phyloP scores from a whole-genome alignment of 2,797 vertebrate species.

The Myripristis jacobus region DNA sequence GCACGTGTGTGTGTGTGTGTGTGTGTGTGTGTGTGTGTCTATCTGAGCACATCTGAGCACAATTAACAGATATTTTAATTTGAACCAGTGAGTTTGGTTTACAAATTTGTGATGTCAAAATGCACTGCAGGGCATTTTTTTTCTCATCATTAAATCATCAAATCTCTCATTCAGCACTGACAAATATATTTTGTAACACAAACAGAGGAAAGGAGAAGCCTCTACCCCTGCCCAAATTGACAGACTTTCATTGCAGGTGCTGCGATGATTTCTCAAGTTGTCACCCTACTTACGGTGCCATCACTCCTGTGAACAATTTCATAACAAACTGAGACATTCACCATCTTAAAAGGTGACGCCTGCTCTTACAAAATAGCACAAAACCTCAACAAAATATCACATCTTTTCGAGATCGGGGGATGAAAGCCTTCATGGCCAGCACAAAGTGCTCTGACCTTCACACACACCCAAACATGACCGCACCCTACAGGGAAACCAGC shows the following conservation, averaged over 20 bases:
- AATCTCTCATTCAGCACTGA: no score
- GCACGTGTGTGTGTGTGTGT: no score
- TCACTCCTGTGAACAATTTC: background rate
- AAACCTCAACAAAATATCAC: no score
- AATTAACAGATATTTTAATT: no score
- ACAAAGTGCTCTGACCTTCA: conserved; percentile 11
- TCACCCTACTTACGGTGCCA: background rate
- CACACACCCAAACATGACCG: background rate
- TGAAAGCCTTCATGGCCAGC: background rate
- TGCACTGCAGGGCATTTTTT: no score
- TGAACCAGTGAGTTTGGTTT: no score
- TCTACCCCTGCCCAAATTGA: background rate
- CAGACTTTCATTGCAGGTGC: background rate
- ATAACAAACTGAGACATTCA: background rate
- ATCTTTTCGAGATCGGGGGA: background rate
- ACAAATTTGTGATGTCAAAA: no score
- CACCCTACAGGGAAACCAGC: conserved; percentile 31
- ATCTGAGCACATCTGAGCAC: no score
- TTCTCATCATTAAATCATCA: no score
- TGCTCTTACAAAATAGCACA: background rate
- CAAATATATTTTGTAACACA: no score
- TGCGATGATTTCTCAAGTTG: background rate
- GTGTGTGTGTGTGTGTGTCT: background rate
- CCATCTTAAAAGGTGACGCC: background rate
- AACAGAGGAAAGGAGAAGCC: no score